phyloP scores from a whole-genome alignment of 2,797 vertebrate genomes.

The Galaxias olidus region DNA sequence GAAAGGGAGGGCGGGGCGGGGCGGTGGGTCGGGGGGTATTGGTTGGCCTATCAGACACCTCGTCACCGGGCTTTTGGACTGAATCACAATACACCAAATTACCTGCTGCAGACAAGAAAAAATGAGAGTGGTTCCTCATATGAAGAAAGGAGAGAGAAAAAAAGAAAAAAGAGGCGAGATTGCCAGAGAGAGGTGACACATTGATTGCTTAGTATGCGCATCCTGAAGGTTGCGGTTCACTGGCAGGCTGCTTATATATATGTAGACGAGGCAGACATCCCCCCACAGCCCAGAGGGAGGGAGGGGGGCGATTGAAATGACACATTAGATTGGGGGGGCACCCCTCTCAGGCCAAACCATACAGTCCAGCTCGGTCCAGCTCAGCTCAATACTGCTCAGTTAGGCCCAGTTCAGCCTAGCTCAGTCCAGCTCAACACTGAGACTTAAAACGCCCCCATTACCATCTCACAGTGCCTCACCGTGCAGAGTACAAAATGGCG shows the following conservation, averaged over 20 bases:
- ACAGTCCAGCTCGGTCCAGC: constrained; percentile 32
- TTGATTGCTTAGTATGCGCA: constrained; percentile 84
- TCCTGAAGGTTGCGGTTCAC: constrained; percentile 73
- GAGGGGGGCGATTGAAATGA: constrained; percentile 79
- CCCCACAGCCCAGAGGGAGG: constrained; percentile 61
- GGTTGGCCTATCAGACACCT: constrained; percentile 75
- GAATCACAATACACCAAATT: constrained; percentile 86
- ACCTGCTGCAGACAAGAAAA: constrained; percentile 85
- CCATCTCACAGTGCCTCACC: neutral
- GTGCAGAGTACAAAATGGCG: no score
- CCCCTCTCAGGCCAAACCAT: constrained; percentile 59
- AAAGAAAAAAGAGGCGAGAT: constrained; percentile 44
- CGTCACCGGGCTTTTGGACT: constrained; percentile 78
- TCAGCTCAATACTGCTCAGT: neutral
- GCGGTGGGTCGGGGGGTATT: constrained; percentile 36
- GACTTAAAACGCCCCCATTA: neutral
- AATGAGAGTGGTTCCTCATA: constrained; percentile 74
- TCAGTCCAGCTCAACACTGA: neutral
- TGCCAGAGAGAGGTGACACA: constrained; percentile 82
- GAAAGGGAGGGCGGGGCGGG: neutral
- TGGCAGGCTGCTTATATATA: constrained; percentile 75
- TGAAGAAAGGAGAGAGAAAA: constrained; percentile 59
- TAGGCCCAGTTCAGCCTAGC: neutral
- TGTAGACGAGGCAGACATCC: constrained; percentile 75
- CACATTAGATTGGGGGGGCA: constrained; percentile 74